phyloP scores from a whole-genome alignment of 2,113 vertebrate species.

The Cromileptes altivelis region DNA sequence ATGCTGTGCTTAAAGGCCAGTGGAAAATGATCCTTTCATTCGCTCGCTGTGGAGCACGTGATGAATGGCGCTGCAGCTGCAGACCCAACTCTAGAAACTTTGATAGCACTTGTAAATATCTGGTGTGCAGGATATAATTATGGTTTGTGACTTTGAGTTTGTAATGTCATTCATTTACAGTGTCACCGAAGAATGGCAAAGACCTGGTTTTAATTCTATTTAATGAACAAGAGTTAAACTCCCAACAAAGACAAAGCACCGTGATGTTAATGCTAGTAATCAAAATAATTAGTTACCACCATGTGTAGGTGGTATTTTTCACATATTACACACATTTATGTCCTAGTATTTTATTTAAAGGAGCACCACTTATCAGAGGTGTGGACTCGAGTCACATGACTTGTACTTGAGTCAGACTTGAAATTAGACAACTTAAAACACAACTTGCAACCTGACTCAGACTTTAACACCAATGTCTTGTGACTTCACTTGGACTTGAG shows the following conservation, averaged over 20 bases:
- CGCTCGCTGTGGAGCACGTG: conserved; percentile 71
- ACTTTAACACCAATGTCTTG: no score
- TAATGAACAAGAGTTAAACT: neutral
- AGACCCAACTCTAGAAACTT: conserved; percentile 27
- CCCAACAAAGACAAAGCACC: neutral
- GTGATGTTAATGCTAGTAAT: neutral
- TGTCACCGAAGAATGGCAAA: neutral
- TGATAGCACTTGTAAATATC: conserved; percentile 9
- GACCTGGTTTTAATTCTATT: neutral
- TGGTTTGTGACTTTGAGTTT: neutral
- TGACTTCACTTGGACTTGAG: no score
- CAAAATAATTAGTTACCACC: neutral
- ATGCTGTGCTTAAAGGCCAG: conserved; percentile 82
- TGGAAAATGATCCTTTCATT: conserved; percentile 84
- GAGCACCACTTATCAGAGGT: no score
- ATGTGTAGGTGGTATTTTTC: neutral
- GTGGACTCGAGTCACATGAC: no score
- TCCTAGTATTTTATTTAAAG: neutral
- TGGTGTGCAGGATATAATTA: neutral
- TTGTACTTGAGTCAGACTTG: no score
- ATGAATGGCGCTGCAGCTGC: conserved; percentile 66
- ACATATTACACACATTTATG: neutral
- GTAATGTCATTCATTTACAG: neutral
- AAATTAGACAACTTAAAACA: no score
- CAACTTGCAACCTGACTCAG: no score